A percentile compares a stretch with the other conserved stretches of the same genome.
phyloP scores from a whole-genome alignment of 1,140 invertebrate genomes.

The Stegodyphus mimosarum region DNA sequence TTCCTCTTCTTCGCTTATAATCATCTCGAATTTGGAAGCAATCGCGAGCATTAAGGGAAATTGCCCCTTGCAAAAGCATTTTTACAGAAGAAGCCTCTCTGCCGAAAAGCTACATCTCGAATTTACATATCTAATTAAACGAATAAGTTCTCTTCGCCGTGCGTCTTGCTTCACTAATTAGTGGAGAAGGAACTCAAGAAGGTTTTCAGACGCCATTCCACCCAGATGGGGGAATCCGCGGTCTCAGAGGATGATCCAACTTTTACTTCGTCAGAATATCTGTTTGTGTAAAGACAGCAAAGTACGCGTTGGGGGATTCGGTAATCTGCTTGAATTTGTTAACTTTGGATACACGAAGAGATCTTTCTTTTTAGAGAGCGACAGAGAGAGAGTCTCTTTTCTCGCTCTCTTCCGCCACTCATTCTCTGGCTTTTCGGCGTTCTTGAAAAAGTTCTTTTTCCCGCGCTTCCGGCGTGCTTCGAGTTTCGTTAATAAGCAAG shows the following conservation, averaged over 20 bases:
- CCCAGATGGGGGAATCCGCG: slow-evolving; percentile 4
- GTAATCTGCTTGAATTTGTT: slow-evolving; percentile 29
- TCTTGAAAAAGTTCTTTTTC: too few relatives aligned
- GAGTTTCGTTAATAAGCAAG: slow-evolving; percentile 25
- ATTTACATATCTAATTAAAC: slow-evolving; percentile 59
- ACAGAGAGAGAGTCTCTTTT: too few relatives aligned
- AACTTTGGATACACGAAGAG: slow-evolving; percentile 46
- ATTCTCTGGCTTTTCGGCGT: too few relatives aligned
- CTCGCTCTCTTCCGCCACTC: too few relatives aligned
- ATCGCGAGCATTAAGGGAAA: slow-evolving; percentile 35
- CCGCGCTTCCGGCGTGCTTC: too few relatives aligned
- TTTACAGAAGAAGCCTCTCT: background rate
- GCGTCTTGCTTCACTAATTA: slow-evolving; percentile 23
- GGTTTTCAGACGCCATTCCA: slow-evolving; percentile 29
- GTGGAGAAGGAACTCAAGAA: slow-evolving; percentile 6
- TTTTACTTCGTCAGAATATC: slow-evolving; percentile 17
- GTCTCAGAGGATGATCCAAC: too few relatives aligned
- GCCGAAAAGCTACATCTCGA: slow-evolving; percentile 29
- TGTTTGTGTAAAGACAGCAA: slow-evolving; percentile 37
- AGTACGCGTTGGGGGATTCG: slow-evolving; percentile 53
- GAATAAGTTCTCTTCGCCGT: slow-evolving; percentile 22
- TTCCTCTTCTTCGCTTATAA: slow-evolving; percentile 16
- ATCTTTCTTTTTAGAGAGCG: slow-evolving; percentile 9
- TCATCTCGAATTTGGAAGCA: slow-evolving; percentile 39
- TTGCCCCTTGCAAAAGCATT: background rate